phyloP scores from a whole-genome alignment of 2,888 invertebrate genomes.

The Stenodera caucasica region DNA sequence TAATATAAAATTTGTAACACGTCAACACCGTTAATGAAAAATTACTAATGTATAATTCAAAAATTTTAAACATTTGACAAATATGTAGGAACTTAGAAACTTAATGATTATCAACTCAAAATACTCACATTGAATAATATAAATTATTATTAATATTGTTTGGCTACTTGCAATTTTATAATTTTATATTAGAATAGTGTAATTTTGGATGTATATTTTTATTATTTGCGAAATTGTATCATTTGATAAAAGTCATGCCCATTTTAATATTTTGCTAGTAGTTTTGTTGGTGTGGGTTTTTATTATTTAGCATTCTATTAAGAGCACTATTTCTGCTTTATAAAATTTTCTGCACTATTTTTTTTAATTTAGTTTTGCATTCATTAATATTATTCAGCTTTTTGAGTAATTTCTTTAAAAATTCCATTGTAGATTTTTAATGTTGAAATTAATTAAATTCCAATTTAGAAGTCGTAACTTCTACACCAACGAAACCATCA shows the following conservation, averaged over 20 bases:
- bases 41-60: too few relatives aligned
- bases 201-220: not conserved
- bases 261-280: conserved; percentile 47
- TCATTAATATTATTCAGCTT: conserved; percentile 24
- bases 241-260: conserved; percentile 46
- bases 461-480: conserved; percentile 37
- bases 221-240: conserved; percentile 15
- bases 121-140: too few relatives aligned
- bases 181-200: too few relatives aligned
- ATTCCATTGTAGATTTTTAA: conserved; percentile 8
- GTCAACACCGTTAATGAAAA: too few relatives aligned
- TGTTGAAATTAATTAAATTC: conserved; percentile 1
- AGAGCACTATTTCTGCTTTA: not conserved
- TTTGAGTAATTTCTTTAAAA: not conserved
- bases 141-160: too few relatives aligned
- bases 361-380: conserved; percentile 31
- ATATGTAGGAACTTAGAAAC: too few relatives aligned
- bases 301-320: conserved; percentile 9
- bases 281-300: conserved; percentile 28
- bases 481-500: conserved; percentile 38
- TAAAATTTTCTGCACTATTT: conserved; percentile 22
- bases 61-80: too few relatives aligned
- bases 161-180: too few relatives aligned
- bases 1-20: too few relatives aligned
- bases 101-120: too few relatives aligned